phyloP scores from a whole-genome alignment of 2,113 vertebrate genomes.

The Agapornis roseicollis region DNA sequence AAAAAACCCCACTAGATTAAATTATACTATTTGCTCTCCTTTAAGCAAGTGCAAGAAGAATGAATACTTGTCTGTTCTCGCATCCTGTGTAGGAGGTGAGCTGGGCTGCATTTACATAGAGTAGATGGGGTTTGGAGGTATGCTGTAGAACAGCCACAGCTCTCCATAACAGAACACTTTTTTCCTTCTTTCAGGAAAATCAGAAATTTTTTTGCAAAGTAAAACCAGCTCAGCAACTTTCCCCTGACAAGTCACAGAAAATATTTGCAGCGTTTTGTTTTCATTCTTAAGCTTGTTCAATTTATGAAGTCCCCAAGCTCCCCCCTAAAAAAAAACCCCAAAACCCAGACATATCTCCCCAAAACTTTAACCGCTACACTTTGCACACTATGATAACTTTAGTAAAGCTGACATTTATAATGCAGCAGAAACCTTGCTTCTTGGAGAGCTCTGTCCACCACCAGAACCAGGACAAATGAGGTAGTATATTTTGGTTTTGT shows the following conservation, averaged over 20 bases:
- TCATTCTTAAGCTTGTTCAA: neutral
- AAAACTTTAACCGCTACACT: neutral
- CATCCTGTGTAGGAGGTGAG: neutral
- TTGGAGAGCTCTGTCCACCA: neutral
- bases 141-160: neutral
- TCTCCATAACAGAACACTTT: neutral
- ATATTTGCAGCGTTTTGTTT: neutral
- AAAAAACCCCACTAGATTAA: neutral
- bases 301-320: neutral
- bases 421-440: neutral
- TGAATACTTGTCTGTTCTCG: conserved; percentile 16
- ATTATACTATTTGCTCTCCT: neutral
- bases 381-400: neutral
- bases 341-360: neutral
- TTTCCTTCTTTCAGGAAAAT: neutral
- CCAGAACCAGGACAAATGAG: neutral
- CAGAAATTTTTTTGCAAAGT: neutral
- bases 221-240: neutral
- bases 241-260: neutral
- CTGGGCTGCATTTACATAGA: neutral
- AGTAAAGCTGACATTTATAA: neutral
- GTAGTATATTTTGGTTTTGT: neutral
- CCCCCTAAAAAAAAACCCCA: neutral
- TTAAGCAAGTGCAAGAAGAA: neutral
- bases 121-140: neutral